Evolutionary conservation across 2,888 invertebrate genomes (phyloP).

Genomic region (Ectemnius cavifrons): DNA sequence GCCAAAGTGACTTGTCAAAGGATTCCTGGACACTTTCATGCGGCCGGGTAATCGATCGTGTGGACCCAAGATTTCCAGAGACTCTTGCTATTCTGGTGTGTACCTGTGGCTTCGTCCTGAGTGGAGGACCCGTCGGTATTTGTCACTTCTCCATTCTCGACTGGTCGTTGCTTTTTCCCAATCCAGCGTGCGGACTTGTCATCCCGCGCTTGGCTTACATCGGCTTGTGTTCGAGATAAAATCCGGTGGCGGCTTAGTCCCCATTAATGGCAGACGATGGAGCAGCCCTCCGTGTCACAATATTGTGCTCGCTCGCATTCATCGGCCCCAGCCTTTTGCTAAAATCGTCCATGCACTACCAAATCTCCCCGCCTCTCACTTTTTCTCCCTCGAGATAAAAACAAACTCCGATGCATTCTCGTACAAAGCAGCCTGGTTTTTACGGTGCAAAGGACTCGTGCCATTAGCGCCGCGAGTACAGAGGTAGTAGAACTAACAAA

Average conservation of each 20-base stretch:
- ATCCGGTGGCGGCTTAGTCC: constrained; percentile 60
- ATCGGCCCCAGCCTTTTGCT: not conserved
- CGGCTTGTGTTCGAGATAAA: constrained; percentile 50
- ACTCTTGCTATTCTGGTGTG: too few relatives aligned
- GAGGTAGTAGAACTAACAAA: not conserved
- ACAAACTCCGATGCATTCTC: not conserved
- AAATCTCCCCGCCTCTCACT: not conserved
- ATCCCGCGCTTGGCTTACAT: constrained; percentile 51
- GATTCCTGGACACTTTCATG: constrained; percentile 28
- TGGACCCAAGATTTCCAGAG: constrained; percentile 32
- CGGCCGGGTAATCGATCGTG: constrained; percentile 60
- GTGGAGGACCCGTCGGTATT: constrained; percentile 27
- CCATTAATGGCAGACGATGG: constrained; percentile 51
- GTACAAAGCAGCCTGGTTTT: too few relatives aligned
- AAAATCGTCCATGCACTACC: not conserved
- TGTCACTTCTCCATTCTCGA: constrained; percentile 22
- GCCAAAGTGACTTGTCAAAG: constrained; percentile 63
- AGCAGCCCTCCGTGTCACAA: constrained; percentile 54
- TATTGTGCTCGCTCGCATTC: constrained; percentile 44
- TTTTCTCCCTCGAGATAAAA: not conserved
- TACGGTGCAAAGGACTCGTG: too few relatives aligned
- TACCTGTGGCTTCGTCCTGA: constrained; percentile 21
- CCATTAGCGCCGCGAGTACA: too few relatives aligned
- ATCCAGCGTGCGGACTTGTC: constrained; percentile 40
- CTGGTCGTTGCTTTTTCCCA: constrained; percentile 18